Base-by-base conservation (phyloP, 2,888 invertebrate species). In the Diarsia dahlii region DNA sequence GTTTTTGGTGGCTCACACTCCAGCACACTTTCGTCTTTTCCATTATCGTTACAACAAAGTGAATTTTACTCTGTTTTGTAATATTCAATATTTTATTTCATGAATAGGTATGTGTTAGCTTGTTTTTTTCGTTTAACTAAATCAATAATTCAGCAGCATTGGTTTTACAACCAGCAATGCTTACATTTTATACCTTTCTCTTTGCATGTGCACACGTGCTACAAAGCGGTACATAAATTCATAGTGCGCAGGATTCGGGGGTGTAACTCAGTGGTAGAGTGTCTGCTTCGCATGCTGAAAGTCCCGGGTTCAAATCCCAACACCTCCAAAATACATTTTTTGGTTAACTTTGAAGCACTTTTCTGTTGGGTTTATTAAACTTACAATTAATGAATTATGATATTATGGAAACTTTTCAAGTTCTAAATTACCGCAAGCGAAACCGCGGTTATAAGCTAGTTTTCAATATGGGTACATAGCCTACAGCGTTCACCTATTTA, bases 261-360 rank as follows among this genome's bases (percentile, higher is more conserved):
- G 18, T 71, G 56, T 46, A 56, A 72, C 72, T 71, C 34, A 13
- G 34, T 56, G n/a, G 46, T 71, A n/a, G n/a, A 97, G 97, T 97
- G 97, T 97, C 97, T 97, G 97, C 97, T 97, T 97, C 97, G 97
- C 97, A 97, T 97, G 97, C 97, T 97, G 97, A 97, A 97, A 97
- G 97, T 97, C 97, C 97, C 96, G 97, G 97, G 97, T 97, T 97
- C 97, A 97, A 97, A 97, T 97, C 97, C 97, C 97, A 96, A 96
- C 96, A 96, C 95, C 97, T 97, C 97, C 97, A 97, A 81, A 88
- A 34, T 50, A 50, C 18, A 54, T 12, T 0, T 23, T n/a, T 12
- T 54, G 34, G n/a, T 54, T 12, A 12, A 54, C 12, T 12, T 54
- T 54, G 9, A 10, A 54, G 1, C 54, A n/a, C 1, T 10, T n/a